Conservation (phyloP, 2,797 vertebrate genomes). For the Lindbergichthys nudifrons region DNA sequence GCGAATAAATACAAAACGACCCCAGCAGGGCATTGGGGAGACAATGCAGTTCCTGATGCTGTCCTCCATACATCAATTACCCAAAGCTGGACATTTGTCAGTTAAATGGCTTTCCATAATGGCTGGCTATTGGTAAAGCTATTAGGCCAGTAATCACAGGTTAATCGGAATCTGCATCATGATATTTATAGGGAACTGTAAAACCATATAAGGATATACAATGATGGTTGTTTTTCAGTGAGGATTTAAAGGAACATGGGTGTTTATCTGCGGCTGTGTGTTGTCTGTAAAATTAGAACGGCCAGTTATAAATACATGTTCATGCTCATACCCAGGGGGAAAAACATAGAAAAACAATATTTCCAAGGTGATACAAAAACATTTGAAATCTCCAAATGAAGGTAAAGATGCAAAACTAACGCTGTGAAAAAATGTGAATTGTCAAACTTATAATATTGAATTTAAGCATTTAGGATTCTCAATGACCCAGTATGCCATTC, state of each 20-base stretch:
- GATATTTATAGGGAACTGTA: constrained; percentile 54
- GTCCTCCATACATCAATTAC: constrained; percentile 62
- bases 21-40: constrained; percentile 41
- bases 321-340: neutral
- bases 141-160: constrained; percentile 42
- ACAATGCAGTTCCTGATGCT: constrained; percentile 38
- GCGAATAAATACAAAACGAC: constrained; percentile 68
- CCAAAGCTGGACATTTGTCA: constrained; percentile 55
- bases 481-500: constrained; percentile 4
- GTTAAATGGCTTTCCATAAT: constrained; percentile 45
- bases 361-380: neutral
- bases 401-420: neutral
- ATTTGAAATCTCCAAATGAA: neutral
- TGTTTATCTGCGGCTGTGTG: neutral
- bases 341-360: neutral
- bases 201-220: constrained; percentile 37
- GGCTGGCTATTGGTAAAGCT: constrained; percentile 50
- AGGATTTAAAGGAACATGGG: constrained; percentile 11
- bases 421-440: no score
- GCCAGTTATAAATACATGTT: neutral
- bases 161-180: constrained; percentile 48
- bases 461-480: neutral
- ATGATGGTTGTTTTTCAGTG: constrained; percentile 30
- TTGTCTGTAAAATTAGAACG: neutral
- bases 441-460: no score